Base-by-base conservation (phyloP, 1,140 invertebrate species). In the Araneus ventricosus region DNA sequence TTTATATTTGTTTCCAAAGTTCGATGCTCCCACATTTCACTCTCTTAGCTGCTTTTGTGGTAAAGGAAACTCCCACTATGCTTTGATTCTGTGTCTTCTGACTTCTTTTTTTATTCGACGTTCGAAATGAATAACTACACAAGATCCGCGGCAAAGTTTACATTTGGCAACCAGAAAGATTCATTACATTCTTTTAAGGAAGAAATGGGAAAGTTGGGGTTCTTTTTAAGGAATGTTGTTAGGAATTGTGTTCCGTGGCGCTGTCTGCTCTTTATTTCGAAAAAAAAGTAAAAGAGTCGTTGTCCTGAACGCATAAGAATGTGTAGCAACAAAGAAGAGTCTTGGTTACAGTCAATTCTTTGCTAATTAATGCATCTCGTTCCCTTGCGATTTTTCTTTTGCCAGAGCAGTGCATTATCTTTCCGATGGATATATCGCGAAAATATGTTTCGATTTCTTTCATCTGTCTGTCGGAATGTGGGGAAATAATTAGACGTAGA, bases 1-100 rank as follows among this genome's bases (percentile, higher is more conserved):
- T 90, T 90, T 90, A 45, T 79, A 22, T 59, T 80, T 80, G 30
- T 61, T 80, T 82, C 79, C 17, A 75, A 75, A 82, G 79, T 82
- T 82, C 79, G 79, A 52, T 30, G 37, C 79, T 27, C 41, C 37
- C 79, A 4, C 37, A n/a, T 22, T 41, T 75, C 27, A 10, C 67
- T 30, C 14, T 37, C 67, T 34, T 37, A 10, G 39, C 41, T 88
- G 24, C 20, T 37, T 59, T 88, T 67, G 34, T 22, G 59, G 86
- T 70, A 30, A 37, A 67, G 52, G 30, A 24, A 27, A 45, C 45
- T 75, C 39, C n/a, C 37, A 27, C 30, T 17, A 0, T 14, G 24
- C 57, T 6, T 34, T 24, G 24, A 5, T 37, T 75, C 67, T 30
- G 20, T 75, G 14, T 37, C 30, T 30, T 75, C 34, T 61, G 7